Base-by-base conservation (phyloP, 2,888 invertebrate species). In the Lochmaea crataegi region DNA sequence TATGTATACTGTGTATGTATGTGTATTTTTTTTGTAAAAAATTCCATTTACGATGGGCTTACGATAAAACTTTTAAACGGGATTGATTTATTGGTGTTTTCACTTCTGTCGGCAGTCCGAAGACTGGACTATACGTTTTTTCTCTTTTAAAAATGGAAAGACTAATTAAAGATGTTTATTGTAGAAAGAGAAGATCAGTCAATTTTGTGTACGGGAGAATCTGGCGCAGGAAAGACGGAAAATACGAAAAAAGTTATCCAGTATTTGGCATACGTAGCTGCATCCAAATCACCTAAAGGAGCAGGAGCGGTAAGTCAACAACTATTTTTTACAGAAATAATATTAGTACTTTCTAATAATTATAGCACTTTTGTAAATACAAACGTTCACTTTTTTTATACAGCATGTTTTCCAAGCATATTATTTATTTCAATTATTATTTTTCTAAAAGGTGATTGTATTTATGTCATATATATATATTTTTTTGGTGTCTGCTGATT, bases 181-280 rank as follows among this genome's bases (percentile, higher is more conserved):
- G 76, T 88, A 99, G 99, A 99, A 89, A 94, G 99, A 74, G 99
- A 99, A 90, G 99, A 99, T 89, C 99, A 99, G 89, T 98, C 98
- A 65, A 99, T 99, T 86, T 90, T 99, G 80, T 99, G 99, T 90
- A 99, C 99, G 83, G 99, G 99, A 83, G 99, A 99, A 88, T 99
- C 99, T n/a, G 99, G 99, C 82, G 99, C 99, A 81, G 99, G 99
- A 80, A 99, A 99, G 90, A 99, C 99, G 66, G 99, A 99, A 88
- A 99, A 99, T 88, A 99, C 99, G 74, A 99, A 99, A 90, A 99
- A 99, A 91, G 99, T 99, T 70, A 99, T 99, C 86, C 99, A 99
- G 90, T 99, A 99, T 90, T 91, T 99, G 87, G 99, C 99, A 60
- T 98, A 97, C 88, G 99, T 99, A 71, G 99, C 99, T 80, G 99